Conservation (phyloP, 2,113 vertebrate genomes). For the Mustela nigripes region DNA sequence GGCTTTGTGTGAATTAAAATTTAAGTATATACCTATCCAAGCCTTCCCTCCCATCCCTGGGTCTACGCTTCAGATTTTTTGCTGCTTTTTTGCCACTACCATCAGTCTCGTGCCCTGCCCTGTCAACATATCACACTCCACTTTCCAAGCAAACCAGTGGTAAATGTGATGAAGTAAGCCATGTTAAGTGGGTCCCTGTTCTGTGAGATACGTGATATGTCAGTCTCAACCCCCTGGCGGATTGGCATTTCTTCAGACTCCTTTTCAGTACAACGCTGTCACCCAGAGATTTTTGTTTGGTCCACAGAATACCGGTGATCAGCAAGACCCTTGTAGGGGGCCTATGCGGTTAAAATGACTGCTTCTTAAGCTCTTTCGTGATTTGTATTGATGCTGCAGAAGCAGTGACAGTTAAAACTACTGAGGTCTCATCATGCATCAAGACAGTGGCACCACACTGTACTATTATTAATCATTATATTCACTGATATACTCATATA, state of each 20-base stretch:
- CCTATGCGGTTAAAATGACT: background rate
- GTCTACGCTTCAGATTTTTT: background rate
- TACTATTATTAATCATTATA: background rate
- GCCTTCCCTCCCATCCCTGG: background rate
- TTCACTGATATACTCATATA: background rate
- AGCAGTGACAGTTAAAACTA: background rate
- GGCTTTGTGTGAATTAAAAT: slow-evolving; percentile 4
- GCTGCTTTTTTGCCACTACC: background rate
- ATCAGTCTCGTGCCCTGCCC: background rate
- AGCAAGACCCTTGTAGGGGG: background rate
- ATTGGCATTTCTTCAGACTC: background rate
- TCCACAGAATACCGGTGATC: background rate
- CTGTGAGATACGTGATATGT: background rate
- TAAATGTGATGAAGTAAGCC: background rate
- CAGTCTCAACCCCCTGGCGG: background rate
- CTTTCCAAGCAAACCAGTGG: background rate
- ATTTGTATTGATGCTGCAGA: background rate
- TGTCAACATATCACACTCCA: background rate
- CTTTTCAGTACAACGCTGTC: background rate
- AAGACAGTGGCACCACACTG: background rate
- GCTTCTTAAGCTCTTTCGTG: background rate
- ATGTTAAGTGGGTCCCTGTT: background rate
- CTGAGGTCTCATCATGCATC: background rate
- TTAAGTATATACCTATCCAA: background rate
- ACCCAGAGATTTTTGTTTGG: slow-evolving; percentile 8